Conservation (phyloP, 2,888 invertebrate genomes). For the Marronus borbonicus region DNA sequence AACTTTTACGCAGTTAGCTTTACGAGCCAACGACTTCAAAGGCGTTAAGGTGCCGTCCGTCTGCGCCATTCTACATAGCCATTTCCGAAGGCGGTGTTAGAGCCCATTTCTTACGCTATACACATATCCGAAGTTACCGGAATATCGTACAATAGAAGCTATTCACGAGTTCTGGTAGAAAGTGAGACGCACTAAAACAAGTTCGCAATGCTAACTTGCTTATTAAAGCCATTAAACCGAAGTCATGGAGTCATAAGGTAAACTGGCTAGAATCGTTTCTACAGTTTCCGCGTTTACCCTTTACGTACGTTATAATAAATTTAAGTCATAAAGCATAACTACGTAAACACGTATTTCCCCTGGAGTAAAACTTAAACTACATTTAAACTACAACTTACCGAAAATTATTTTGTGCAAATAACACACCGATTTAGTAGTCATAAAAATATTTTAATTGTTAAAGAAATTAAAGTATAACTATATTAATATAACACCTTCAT, state of each 20-base stretch:
- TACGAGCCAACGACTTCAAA: not conserved
- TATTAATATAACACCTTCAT: too few species aligned
- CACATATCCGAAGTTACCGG: not conserved
- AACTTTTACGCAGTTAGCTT: conserved; percentile 19
- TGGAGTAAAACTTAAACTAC: not conserved
- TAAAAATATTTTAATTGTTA: too few species aligned
- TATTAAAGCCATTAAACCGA: conserved; percentile 15
- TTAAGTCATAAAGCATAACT: not conserved
- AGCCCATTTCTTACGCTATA: not conserved
- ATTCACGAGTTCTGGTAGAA: not conserved
- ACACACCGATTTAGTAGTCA: too few species aligned
- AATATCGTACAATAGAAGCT: not conserved
- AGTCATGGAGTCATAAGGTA: conserved; percentile 1
- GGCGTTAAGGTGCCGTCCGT: not conserved
- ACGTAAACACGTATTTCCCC: not conserved
- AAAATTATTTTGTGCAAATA: too few species aligned
- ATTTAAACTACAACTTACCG: not conserved
- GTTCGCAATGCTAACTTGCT: conserved; percentile 3
- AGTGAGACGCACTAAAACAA: not conserved
- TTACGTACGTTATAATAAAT: conserved; percentile 1
- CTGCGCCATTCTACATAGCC: not conserved
- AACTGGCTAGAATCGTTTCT: conserved; percentile 7
- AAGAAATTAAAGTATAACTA: too few species aligned
- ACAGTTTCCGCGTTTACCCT: conserved; percentile 5
- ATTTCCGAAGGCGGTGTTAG: not conserved